Conservation (phyloP, 2,113 vertebrate species). For the Menidia beryllina region DNA sequence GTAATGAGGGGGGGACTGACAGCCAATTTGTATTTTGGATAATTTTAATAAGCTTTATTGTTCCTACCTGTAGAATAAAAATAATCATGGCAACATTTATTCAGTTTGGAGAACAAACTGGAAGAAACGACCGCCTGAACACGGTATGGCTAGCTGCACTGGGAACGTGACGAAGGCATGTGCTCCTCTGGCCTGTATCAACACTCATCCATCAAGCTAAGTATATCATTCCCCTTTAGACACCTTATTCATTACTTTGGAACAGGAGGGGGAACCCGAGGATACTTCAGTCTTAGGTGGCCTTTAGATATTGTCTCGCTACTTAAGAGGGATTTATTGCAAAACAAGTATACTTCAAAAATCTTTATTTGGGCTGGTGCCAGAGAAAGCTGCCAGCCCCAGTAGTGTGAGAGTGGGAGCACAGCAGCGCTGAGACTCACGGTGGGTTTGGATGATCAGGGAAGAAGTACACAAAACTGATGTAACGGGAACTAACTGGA, state of each 20-base stretch:
- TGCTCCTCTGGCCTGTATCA: slow-evolving; percentile 51
- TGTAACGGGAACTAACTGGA: slow-evolving; percentile 44
- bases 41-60: slow-evolving; percentile 42
- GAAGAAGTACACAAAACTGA: slow-evolving; percentile 36
- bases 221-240: slow-evolving; percentile 60
- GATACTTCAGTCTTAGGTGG: slow-evolving; percentile 60
- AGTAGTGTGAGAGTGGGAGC: slow-evolving; percentile 12
- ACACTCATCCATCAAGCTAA: slow-evolving; percentile 75
- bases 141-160: slow-evolving; percentile 32
- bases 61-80: slow-evolving; percentile 26
- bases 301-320: slow-evolving; percentile 73
- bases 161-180: slow-evolving; percentile 55
- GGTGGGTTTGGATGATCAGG: slow-evolving; percentile 25
- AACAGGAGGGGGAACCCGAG: slow-evolving; percentile 35
- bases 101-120: slow-evolving; percentile 32
- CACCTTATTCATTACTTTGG: slow-evolving; percentile 68
- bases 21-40: slow-evolving; percentile 32
- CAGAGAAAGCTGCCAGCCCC: slow-evolving; percentile 53
- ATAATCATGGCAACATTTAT: slow-evolving; percentile 45
- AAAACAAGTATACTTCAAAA: slow-evolving; percentile 70
- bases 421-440: slow-evolving; percentile 16
- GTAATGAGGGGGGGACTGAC: background rate
- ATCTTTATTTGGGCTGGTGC: slow-evolving; percentile 64
- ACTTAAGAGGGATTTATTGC: slow-evolving; percentile 74
- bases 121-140: background rate